Evolutionary conservation across 1,140 invertebrate species (phyloP), one percentile per base, ranked within the genome.

Genomic region (Brachionus rotundiformis): DNA sequence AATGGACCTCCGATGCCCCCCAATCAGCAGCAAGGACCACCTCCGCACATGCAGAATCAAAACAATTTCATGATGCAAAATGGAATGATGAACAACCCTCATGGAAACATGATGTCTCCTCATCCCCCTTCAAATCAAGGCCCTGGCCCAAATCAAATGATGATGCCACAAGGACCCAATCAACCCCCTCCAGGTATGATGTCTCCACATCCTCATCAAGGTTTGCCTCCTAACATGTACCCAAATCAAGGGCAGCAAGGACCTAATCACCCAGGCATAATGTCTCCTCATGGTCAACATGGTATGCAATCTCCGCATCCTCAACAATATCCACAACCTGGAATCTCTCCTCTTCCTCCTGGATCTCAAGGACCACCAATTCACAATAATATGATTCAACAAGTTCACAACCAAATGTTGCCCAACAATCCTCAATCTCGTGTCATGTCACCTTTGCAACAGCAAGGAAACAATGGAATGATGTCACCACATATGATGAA

Each of bases 401-500:
- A 54, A 79, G 76, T 79, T 16, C 76, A 79, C 8, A 63, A 63
- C 19, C 76, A 79, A 79, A 59, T 79, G 76, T 19, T 63, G 54
- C 76, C 76, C 6, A 54, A 61, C 29, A 79, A 73, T 29, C 68
- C 68, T 11, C 68, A 73, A 47, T 73, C 59, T 4, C 29, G 76
- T 27, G 76, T 79, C 5, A 59, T 79, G 76, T 79, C 76, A 31
- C 76, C 76, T 0, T 27, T 73, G 10, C 68, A 73, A 23, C 68
- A 73, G 19, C 36, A 41, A 25, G 36, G 63, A 1, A 31, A 25
- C 19, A 63, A 63, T 36, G 76, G 76, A 13, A 79, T 79, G 76
- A 79, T 79, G 47, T 79, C 76, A 6, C 76, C 76, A 8, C 76
- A 79, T 19, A 59, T 79, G 29, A 79, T 63, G 47, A 79, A 79